These are phyloP conservation scores for Imbricaverruca yamaguchii DNA, from an alignment of 2,888 invertebrate species.

Conservation along the genomic window DNA sequence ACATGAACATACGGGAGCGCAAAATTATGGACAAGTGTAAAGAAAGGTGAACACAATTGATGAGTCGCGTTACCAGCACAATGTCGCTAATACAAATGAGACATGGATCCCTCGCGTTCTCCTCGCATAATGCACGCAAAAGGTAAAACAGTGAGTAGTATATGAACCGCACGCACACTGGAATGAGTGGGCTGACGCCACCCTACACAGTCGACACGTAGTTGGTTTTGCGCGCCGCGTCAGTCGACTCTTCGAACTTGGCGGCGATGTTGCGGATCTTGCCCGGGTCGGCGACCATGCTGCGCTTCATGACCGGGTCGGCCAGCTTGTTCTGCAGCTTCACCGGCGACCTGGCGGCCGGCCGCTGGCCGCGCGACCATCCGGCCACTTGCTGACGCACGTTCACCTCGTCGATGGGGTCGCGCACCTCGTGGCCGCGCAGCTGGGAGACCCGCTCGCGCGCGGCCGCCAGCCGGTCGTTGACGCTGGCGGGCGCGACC, in stretches of 20 bases:
- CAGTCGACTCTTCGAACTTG: conserved; percentile 55
- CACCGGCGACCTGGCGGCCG: conserved; percentile 25
- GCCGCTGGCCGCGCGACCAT: conserved; percentile 41
- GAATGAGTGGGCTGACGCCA: not conserved
- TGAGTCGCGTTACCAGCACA: not conserved
- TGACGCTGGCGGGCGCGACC: conserved; percentile 40
- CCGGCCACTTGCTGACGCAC: conserved; percentile 38
- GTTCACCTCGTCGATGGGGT: conserved; percentile 36
- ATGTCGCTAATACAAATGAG: not conserved
- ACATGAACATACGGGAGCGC: not conserved
- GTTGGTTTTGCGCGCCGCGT: not conserved
- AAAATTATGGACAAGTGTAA: conserved; percentile 5
- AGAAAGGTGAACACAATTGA: not conserved
- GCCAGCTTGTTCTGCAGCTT: not conserved
- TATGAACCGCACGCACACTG: not conserved
- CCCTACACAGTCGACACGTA: not conserved
- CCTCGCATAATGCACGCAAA: not conserved
- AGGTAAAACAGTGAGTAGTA: not conserved
- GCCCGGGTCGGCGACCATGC: conserved; percentile 29
- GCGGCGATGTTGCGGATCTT: conserved; percentile 70
- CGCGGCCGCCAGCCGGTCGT: conserved; percentile 17
- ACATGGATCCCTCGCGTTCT: not conserved
- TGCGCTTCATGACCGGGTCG: conserved; percentile 4
- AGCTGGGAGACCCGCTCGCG: conserved; percentile 15
- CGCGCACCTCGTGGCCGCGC: conserved; percentile 25